Percentiles rank a stretch among this genome's conserved stretches.
Evolutionary conservation across 1,140 invertebrate genomes (phyloP).

Genomic region (Bradynema listronoti): DNA sequence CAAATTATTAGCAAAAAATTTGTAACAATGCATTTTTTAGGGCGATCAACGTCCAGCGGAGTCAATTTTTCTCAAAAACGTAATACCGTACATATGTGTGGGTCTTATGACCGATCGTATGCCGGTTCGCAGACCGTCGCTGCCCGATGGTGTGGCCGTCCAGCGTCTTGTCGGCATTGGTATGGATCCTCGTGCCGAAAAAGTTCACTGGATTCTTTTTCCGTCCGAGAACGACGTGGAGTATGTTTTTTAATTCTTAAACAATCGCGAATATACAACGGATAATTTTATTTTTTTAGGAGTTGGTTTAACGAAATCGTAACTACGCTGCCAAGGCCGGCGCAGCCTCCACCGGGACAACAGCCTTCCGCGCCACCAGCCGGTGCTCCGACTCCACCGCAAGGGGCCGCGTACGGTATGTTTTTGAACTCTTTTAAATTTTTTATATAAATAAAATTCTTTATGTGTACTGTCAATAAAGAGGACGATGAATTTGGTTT

Average conservation of each 20-base stretch:
- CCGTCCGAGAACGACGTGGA: conserved; percentile 45
- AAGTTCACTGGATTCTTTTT: conserved; percentile 50
- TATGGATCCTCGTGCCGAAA: conserved; percentile 49
- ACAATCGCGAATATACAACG: not conserved
- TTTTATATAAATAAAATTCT: not conserved
- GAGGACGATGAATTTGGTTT: conserved; percentile 13
- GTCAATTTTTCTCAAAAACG: conserved; percentile 43
- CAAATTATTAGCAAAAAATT: not conserved
- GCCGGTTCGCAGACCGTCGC: conserved; percentile 34
- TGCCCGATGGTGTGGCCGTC: conserved; percentile 41
- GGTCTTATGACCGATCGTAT: conserved; percentile 44
- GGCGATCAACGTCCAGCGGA: conserved; percentile 38
- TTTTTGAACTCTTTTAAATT: not conserved
- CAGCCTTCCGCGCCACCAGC: conserved; percentile 4
- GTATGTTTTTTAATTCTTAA: conserved; percentile 12
- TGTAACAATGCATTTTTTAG: conserved; percentile 16
- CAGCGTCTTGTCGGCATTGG: conserved; percentile 53
- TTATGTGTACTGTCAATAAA: not conserved
- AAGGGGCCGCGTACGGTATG: not conserved
- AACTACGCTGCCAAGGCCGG: conserved; percentile 43
- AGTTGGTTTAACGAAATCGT: conserved; percentile 48
- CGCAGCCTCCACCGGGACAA: conserved; percentile 16
- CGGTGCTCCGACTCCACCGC: conserved; percentile 5
- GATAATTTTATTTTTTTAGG: too few species aligned
- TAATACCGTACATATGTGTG: conserved; percentile 50